Base-by-base conservation (phyloP, 1,140 invertebrate genomes). In the Diachasmimorpha longicaudata region DNA sequence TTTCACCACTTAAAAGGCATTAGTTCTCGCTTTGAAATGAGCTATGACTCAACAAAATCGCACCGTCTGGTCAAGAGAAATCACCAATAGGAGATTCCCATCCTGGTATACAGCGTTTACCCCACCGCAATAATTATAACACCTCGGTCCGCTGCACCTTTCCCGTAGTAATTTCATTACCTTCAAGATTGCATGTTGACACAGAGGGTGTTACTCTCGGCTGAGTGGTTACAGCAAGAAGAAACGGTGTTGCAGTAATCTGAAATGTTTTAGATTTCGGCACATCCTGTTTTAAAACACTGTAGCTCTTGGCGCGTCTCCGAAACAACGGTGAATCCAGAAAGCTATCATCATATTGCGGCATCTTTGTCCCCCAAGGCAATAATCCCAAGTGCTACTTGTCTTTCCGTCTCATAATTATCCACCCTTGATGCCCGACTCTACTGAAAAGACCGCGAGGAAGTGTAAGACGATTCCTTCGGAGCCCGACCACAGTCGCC, bases 291-390 rank as follows among this genome's bases (percentile, higher is more conserved):
- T 87, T 89, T 58, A 87, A 84, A 76, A 89, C 82, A 72, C 86
- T 85, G 75, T 88, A 88, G 74, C 86, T 89, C 46, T 85, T 86
- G n/a, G 85, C 85, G n/a, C 88, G 86, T 55, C 86, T 85, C 66
- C 86, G 83, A 78, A 89, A 89, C 48, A 86, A 78, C 71, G 86
- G 86, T 76, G 87, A 88, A 69, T 87, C 83, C 25, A 87, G 83
- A 72, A 88, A 87, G 13, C 82, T 84, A 52, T 88, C 88, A 81
- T 89, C 88, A 84, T 87, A 88, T 46, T 88, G 87, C 55, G 88
- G 86, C 88, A 89, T 89, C 74, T 80, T 83, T 70, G n/a, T n/a
- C 44, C 23, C 66, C 52, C 9, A n/a, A 39, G 10, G 44, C 39
- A 44, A 55, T 31, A 36, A 25, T 39, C 4, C n/a, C 10, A 71